Base-by-base conservation (phyloP, 2,113 vertebrate genomes). In the Micromys minutus region DNA sequence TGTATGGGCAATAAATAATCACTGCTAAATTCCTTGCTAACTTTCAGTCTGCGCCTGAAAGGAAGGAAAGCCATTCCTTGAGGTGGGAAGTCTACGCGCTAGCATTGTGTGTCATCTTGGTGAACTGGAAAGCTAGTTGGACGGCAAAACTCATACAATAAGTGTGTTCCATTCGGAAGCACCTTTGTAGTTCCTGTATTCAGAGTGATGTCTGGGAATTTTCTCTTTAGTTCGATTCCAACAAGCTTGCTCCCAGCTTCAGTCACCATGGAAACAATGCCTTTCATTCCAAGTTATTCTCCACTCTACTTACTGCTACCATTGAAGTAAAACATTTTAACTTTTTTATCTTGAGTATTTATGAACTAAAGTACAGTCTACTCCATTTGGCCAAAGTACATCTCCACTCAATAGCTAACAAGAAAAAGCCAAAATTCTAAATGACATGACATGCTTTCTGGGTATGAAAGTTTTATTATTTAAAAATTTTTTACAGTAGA, bases 141-240 rank as follows among this genome's bases (percentile, higher is more conserved):
- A 55, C 86, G 17, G 31, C 59, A 93, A 94, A 94, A 57, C 8
- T 75, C 67, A 63, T 7, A 16, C 13, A 57, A 22, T 36, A n/a
- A 19, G 8, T 59, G 45, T 55, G 5, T 71, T 91, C 74, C 65
- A 7, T 21, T 83, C 55, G 83, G 59, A 90, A 83, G 9, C 63
- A 87, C 77, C 79, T 87, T 75, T 16, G 22, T 47, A 59, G 39
- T 67, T 83, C 75, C 36, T 67, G 21, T n/a, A 47, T n/a, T 76
- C 42, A 80, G 67, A 95, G 29, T 45, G 50, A 19, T 39, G 77
- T 34, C 21, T 74, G 34, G 12, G 88, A 94, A 63, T 52, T 12
- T 80, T 93, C 31, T 80, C n/a, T 61, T 61, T 89, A 15, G 74
- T 91, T 77, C 29, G 83, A 94, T 19, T 95, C 22, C 77, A 79